Conservation (phyloP, 2,888 invertebrate genomes). For the Thumatha senex region DNA sequence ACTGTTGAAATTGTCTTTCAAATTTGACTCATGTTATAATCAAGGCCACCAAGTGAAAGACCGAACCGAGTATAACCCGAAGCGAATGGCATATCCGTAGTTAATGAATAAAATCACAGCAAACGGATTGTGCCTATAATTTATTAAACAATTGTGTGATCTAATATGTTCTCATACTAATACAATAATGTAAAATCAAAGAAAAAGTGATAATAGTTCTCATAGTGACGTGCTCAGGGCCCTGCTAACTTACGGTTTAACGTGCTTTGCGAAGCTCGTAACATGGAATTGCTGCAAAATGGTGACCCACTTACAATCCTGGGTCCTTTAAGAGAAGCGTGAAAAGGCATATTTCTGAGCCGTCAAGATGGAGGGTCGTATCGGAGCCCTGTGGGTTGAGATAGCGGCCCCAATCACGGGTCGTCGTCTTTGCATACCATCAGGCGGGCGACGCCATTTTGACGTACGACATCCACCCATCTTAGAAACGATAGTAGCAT, state of each 20-base stretch:
- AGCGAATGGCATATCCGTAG: conserved; percentile 1
- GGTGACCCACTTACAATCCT: no score
- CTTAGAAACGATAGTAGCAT: no score
- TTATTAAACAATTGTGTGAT: conserved; percentile 36
- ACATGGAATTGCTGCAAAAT: neutral
- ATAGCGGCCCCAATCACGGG: no score
- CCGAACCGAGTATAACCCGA: conserved; percentile 10
- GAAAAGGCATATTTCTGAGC: no score
- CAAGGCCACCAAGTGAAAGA: conserved; percentile 5
- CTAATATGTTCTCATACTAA: conserved; percentile 26
- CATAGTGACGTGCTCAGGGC: conserved; percentile 3
- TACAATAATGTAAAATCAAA: conserved; percentile 24
- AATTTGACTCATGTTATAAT: conserved; percentile 7
- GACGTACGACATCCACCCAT: no score
- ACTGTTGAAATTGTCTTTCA: conserved; percentile 9
- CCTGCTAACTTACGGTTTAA: conserved; percentile 2
- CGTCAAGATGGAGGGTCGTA: no score
- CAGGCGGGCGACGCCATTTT: no score
- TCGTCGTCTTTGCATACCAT: no score
- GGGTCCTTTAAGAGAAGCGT: no score
- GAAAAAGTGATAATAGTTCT: conserved; percentile 24
- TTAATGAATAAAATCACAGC: conserved; percentile 14
- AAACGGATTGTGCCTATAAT: conserved; percentile 19
- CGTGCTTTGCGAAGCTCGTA: neutral
- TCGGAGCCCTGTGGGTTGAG: no score